phyloP scores from a whole-genome alignment of 1,140 invertebrate species.

The Lepeophtheirus salmonis region DNA sequence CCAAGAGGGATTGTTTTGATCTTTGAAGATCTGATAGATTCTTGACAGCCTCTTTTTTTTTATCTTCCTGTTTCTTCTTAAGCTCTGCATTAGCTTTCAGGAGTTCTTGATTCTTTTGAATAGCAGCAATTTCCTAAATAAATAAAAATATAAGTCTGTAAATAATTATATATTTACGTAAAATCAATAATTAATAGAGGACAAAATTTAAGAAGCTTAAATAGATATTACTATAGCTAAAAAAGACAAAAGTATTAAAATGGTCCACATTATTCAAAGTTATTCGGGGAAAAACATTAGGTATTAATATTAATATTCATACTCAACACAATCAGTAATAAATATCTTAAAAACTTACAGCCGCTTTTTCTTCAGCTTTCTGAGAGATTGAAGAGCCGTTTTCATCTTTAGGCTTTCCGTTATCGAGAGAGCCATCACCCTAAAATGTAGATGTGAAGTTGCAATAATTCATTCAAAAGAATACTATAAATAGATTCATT shows the following conservation, averaged over 20 bases:
- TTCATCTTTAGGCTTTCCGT: conserved; percentile 32
- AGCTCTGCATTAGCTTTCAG: conserved; percentile 38
- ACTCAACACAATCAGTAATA: too few relatives aligned
- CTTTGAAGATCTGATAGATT: conserved; percentile 50
- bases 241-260: too few relatives aligned
- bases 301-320: too few relatives aligned
- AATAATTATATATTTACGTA: not conserved
- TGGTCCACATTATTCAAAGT: too few relatives aligned
- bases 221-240: too few relatives aligned
- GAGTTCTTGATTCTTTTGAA: conserved; percentile 42
- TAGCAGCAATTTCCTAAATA: conserved; percentile 32
- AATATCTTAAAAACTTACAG: not conserved
- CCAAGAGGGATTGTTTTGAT: conserved; percentile 51
- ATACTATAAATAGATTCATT: not conserved
- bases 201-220: too few relatives aligned
- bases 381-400: conserved; percentile 36
- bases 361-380: not conserved
- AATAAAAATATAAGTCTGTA: not conserved
- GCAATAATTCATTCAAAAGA: conserved; percentile 10
- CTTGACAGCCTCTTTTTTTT: conserved; percentile 43
- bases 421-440: not conserved
- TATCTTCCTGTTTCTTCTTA: conserved; percentile 44
- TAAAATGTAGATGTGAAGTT: not conserved
- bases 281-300: too few relatives aligned
- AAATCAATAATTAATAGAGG: not conserved